Evolutionary conservation across 2,113 vertebrate genomes (phyloP), one percentile per base, ranked within the genome.

Genomic region (Cyprinus carpio): DNA sequence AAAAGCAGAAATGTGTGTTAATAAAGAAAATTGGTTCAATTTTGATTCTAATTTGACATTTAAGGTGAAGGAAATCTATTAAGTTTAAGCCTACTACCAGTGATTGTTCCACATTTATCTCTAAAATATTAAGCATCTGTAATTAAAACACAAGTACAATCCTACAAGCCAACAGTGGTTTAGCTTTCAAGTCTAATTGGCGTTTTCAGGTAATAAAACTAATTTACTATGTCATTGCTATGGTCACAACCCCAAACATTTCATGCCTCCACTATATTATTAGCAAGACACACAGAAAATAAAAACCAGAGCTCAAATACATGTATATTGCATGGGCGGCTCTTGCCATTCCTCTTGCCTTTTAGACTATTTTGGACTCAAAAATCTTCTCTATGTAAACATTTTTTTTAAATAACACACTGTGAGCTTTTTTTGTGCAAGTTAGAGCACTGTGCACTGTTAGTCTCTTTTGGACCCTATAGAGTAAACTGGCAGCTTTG

Each of bases 41-140:
- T 40, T 2, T 72, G 4, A 71, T 40, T 23, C 4, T 10, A 72
- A 31, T 15, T 25, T 51, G n/a, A 49, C 23, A 3, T 75, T 54
- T 12, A 37, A 34, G 54, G 18, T 60, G 4, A 8, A 62, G 6
- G 15, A 79, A 34, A 62, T 62, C 6, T 79, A 58, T 58, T 51
- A n/a, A 16, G 51, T 43, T 71, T 69, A 37, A 90, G 43, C 16
- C 7, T 34, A 49, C 65, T 13, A 4, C 84, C 16, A n/a, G 9
- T 87, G 40, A 54, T 85, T 85, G 74, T 67, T 76, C 37, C 85
- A 76, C 80, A 80, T 92, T 93, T 92, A 92, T 93, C 92, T 85
- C 2, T 43, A 11, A 93, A 92, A 86, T 84, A 78, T 83, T 10
- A 86, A 1, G 81, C 87, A 89, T 85, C 77, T 67, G 84, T 65